Evolutionary conservation across 2,113 vertebrate species (phyloP).

Genomic region (Sinocyclocheilus maitianheensis): DNA sequence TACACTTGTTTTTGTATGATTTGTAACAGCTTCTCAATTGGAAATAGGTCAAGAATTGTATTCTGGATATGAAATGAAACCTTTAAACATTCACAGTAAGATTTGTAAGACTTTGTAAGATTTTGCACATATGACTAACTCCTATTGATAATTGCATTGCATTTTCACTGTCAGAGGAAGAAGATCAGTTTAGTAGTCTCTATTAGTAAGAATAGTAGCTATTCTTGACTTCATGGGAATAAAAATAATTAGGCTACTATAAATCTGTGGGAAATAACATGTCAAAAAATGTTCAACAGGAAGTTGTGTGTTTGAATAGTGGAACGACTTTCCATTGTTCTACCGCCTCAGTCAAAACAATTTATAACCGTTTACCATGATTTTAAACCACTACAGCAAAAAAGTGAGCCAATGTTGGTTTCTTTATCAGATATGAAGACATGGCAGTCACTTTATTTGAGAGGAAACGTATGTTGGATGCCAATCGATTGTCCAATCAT

Average conservation of each 20-base stretch:
- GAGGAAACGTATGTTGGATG: not conserved
- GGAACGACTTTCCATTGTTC: not conserved
- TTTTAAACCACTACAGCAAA: not conserved
- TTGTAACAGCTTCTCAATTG: too few species aligned
- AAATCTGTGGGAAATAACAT: not conserved
- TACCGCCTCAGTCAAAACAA: conserved; percentile 1
- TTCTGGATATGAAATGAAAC: too few species aligned
- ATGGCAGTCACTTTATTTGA: not conserved
- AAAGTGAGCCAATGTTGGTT: conserved; percentile 3
- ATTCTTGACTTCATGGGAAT: not conserved
- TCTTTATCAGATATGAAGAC: not conserved
- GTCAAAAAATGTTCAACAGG: conserved; percentile 11
- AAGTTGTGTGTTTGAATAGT: conserved; percentile 14
- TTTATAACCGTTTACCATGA: not conserved
- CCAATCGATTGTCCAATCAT: not conserved
- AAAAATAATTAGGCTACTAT: conserved; percentile 2
- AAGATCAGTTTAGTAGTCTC: not conserved
- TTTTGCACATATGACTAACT: too few species aligned
- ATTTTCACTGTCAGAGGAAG: not conserved
- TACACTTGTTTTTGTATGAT: too few species aligned
- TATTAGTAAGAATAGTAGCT: not conserved
- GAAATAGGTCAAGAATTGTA: too few species aligned
- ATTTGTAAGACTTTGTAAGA: too few species aligned
- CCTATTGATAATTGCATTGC: too few species aligned
- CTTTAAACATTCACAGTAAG: too few species aligned